These are phyloP conservation scores for Anagyrus pseudococci DNA, from an alignment of 2,888 invertebrate species.

Conservation along the genomic window DNA sequence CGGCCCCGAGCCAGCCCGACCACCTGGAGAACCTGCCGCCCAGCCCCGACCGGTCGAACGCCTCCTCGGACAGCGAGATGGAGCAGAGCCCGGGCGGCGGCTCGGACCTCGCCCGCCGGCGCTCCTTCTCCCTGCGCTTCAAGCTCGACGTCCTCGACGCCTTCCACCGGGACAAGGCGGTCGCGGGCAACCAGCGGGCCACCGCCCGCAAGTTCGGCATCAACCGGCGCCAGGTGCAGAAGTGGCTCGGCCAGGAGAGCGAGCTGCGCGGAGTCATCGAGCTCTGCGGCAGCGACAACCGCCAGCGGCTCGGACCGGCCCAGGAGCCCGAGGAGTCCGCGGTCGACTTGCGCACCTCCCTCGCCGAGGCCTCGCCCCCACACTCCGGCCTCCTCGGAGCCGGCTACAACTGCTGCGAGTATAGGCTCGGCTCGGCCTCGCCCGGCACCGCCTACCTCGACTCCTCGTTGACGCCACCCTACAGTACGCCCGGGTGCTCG, in stretches of 20 bases:
- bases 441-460: conserved; percentile 35
- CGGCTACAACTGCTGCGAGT: conserved; percentile 45
- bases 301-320: conserved; percentile 58
- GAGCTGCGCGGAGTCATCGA: conserved; percentile 59
- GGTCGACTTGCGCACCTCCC: conserved; percentile 52
- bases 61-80: conserved; percentile 57
- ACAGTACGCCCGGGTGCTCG: conserved; percentile 43
- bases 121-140: conserved; percentile 64
- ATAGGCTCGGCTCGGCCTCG: conserved; percentile 26
- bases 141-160: conserved; percentile 64
- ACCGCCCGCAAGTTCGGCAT: conserved; percentile 64
- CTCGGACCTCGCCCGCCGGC: conserved; percentile 49
- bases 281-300: conserved; percentile 49
- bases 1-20: conserved; percentile 4
- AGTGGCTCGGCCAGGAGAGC: conserved; percentile 63
- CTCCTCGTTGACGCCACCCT: conserved; percentile 44
- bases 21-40: conserved; percentile 39
- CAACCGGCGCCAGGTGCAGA: conserved; percentile 64
- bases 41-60: conserved; percentile 48
- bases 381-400: background rate
- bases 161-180: conserved; percentile 60
- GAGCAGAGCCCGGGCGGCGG: conserved; percentile 38
- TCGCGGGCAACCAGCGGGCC: conserved; percentile 63
- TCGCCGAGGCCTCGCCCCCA: conserved; percentile 2
- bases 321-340: conserved; percentile 46